Conservation (phyloP, 2,888 invertebrate genomes). For the Diloba caeruleocephala region DNA sequence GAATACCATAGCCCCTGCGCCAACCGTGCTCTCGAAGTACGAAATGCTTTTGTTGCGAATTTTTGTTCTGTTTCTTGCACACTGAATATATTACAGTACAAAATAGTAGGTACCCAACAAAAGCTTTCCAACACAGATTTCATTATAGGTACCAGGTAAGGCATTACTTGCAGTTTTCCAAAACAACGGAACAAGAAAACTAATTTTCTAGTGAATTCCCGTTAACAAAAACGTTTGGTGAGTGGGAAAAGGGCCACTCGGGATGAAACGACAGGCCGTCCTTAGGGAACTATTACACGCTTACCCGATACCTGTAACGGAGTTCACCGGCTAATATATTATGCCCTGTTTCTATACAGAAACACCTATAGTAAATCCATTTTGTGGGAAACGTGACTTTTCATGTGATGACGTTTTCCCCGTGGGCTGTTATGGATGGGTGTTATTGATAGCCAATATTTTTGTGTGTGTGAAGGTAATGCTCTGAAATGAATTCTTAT, state of each 20-base stretch:
- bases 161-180: not conserved
- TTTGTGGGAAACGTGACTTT: conserved; percentile 50
- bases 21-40: no score
- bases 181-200: conserved; percentile 23
- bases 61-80: no score
- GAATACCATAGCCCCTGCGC: no score
- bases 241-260: conserved; percentile 42
- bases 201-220: conserved; percentile 45
- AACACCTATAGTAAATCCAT: conserved; percentile 53
- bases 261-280: conserved; percentile 57
- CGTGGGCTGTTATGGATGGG: conserved; percentile 38
- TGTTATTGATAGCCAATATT: conserved; percentile 45
- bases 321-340: conserved; percentile 54
- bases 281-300: conserved; percentile 59
- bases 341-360: conserved; percentile 44
- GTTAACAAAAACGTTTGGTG: conserved; percentile 37
- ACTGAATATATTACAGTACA: no score
- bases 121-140: no score
- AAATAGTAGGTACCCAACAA: no score
- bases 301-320: conserved; percentile 35
- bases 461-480: conserved; percentile 32
- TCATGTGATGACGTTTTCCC: conserved; percentile 40
- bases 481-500: conserved; percentile 46
- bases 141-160: no score
- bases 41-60: no score